Evolutionary conservation across 2,113 vertebrate genomes (phyloP).

Genomic region (Ailurus styani): DNA sequence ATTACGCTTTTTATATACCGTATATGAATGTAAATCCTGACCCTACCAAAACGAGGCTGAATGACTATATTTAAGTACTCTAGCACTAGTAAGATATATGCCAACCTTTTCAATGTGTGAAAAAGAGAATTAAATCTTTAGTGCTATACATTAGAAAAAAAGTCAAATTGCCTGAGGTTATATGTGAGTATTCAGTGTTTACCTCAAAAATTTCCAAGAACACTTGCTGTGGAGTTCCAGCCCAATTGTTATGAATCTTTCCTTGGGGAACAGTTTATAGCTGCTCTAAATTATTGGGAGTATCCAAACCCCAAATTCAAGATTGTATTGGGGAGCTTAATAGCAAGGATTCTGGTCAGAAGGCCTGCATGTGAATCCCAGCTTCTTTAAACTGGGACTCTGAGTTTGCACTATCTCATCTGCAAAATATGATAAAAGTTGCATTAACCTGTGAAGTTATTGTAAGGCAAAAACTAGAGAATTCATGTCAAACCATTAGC

Average conservation of each 20-base stretch:
- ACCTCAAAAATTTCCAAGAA: background rate
- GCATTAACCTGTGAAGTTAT: background rate
- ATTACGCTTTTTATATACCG: background rate
- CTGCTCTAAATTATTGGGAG: background rate
- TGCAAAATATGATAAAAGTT: background rate
- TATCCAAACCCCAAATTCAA: background rate
- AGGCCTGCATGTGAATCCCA: background rate
- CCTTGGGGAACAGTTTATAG: background rate
- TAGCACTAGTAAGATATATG: background rate
- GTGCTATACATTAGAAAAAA: background rate
- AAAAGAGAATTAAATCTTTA: constrained; percentile 32
- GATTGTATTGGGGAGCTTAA: background rate
- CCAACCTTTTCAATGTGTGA: background rate
- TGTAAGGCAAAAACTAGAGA: background rate
- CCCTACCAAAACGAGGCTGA: background rate
- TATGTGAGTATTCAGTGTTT: background rate
- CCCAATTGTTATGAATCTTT: background rate
- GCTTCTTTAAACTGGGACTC: background rate
- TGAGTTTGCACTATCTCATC: background rate
- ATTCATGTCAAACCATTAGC: background rate
- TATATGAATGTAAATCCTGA: background rate
- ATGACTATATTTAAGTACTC: background rate
- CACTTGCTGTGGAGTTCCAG: background rate
- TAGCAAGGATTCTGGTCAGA: background rate
- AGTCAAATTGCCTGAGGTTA: background rate